These are phyloP conservation scores for Hucho hucho DNA, from an alignment of 2,113 vertebrate genomes.

Conservation along the genomic window DNA sequence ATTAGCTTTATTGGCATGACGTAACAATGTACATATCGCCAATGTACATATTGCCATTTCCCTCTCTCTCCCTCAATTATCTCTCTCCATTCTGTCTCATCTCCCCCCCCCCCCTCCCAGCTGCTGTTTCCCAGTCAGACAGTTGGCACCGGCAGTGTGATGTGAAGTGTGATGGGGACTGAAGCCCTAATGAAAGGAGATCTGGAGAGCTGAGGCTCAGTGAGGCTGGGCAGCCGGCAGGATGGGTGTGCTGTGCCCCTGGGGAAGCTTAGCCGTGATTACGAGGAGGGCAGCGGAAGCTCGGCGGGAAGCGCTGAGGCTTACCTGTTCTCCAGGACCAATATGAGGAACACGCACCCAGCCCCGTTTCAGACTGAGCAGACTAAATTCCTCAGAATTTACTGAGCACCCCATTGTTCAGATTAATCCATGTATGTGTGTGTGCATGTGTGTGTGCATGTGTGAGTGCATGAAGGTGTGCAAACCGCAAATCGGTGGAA, in stretches of 20 bases:
- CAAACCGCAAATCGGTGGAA: too few relatives aligned
- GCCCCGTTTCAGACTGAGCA: constrained; percentile 46
- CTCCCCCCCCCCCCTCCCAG: too few relatives aligned
- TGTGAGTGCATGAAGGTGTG: not conserved
- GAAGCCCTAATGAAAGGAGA: not conserved
- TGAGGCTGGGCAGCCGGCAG: constrained; percentile 16
- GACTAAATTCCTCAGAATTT: constrained; percentile 77
- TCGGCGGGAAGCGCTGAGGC: constrained; percentile 50
- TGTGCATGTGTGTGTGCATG: not conserved
- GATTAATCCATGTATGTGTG: constrained; percentile 20
- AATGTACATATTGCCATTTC: too few relatives aligned
- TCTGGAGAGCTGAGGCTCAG: constrained; percentile 15
- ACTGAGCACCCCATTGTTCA: constrained; percentile 56
- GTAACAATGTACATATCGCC: too few relatives aligned
- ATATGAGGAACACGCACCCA: constrained; percentile 67
- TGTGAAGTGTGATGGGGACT: not conserved
- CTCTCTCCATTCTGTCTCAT: too few relatives aligned
- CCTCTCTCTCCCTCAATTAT: too few relatives aligned
- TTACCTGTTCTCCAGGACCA: constrained; percentile 66
- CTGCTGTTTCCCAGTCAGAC: too few relatives aligned
- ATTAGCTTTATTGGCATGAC: too few relatives aligned
- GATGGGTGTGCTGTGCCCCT: constrained; percentile 14
- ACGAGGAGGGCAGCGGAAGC: constrained; percentile 18
- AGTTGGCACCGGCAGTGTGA: too few relatives aligned
- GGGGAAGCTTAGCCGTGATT: constrained; percentile 47